Conservation (phyloP, 2,113 vertebrate species). For the Actenoides hombroni region DNA sequence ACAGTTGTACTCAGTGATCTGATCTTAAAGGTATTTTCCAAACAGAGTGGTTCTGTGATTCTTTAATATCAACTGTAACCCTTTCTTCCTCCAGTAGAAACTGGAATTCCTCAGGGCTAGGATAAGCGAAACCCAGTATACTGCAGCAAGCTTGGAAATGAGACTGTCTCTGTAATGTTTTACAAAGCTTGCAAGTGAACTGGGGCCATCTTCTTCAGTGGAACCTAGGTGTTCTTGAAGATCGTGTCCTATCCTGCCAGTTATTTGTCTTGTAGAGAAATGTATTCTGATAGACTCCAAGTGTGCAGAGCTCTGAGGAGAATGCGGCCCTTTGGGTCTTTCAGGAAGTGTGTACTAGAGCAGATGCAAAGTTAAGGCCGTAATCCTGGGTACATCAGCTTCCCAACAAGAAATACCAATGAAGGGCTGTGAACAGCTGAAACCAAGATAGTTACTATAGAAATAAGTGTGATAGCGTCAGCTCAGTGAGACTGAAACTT, state of each 20-base stretch:
- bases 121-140: background rate
- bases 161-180: background rate
- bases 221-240: background rate
- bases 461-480: slow-evolving; percentile 5
- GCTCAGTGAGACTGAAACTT: background rate
- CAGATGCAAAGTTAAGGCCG: background rate
- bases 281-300: background rate
- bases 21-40: too few species aligned
- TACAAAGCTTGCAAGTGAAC: background rate
- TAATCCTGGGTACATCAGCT: background rate
- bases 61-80: background rate
- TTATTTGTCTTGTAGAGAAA: too few species aligned
- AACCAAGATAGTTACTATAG: slow-evolving; percentile 20
- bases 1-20: too few species aligned
- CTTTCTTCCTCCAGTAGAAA: background rate
- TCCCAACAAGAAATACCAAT: background rate
- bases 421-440: background rate
- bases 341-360: background rate
- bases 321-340: background rate
- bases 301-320: background rate
- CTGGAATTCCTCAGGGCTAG: background rate
- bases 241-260: background rate
- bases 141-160: background rate
- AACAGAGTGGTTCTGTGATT: too few species aligned
- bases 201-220: background rate